These are phyloP conservation scores for Nibea coibor DNA, from an alignment of 2,113 vertebrate species.

Conservation along the genomic window DNA sequence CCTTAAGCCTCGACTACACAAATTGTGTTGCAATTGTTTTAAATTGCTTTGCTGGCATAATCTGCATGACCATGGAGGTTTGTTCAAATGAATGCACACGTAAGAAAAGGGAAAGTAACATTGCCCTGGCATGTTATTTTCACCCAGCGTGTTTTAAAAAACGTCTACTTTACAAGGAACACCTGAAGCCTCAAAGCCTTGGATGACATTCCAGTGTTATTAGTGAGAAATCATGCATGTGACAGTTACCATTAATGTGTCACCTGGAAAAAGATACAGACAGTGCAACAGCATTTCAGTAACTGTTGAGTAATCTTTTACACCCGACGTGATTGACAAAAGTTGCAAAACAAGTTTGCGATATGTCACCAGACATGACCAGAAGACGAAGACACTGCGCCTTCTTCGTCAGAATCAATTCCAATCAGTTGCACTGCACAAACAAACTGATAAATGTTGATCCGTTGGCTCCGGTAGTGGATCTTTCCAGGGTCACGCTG, in stretches of 20 bases:
- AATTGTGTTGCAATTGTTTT: constrained; percentile 31
- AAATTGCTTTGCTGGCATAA: constrained; percentile 42
- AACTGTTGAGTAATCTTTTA: neutral
- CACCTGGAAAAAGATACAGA: neutral
- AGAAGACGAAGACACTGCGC: neutral
- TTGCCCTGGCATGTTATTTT: neutral
- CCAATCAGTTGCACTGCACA: constrained; percentile 15
- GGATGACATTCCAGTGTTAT: neutral
- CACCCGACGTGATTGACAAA: too few relatives aligned
- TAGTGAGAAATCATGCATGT: neutral
- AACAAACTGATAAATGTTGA: constrained; percentile 35
- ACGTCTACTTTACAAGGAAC: neutral
- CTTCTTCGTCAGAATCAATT: constrained; percentile 14
- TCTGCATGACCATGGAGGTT: constrained; percentile 2
- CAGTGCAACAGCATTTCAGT: neutral
- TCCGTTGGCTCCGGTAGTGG: neutral
- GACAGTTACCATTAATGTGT: neutral
- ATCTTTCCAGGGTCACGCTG: neutral
- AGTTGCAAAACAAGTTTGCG: neutral
- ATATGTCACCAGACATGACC: neutral
- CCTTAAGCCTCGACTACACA: neutral
- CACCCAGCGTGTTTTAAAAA: neutral
- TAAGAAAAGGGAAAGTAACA: neutral
- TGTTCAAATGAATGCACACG: constrained; percentile 25
- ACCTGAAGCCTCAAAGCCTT: neutral